Base-by-base conservation (phyloP, 1,140 invertebrate genomes). In the Drosophila pachea region DNA sequence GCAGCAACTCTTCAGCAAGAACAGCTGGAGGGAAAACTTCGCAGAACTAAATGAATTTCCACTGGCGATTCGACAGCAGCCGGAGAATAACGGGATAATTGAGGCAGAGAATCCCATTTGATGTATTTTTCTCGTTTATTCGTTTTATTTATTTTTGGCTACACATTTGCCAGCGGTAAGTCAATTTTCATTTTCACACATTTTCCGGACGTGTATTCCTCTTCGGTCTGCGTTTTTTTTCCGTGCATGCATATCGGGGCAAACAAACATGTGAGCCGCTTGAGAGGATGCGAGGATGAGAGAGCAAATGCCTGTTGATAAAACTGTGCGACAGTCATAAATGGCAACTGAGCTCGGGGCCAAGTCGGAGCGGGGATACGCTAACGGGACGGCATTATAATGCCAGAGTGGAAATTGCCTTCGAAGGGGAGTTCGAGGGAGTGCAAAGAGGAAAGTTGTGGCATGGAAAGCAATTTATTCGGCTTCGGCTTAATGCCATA, bases 11-110 rank as follows among this genome's bases (percentile, higher is more conserved):
- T 16, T 62, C 38, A 29, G 36, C 49, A 32, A 35, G 36, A 9
- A 16, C 8, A 48, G n/a, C n/a, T n/a, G n/a, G n/a, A 33, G 42
- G 40, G 2, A 36, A 36, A 60, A 38, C 35, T 38, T 42, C 9
- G 47, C 16, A 31, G 9, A 73, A 82, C 69, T 77, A 65, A 70
- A 74, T 76, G 33, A 74, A 82, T 74, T 73, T 67, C 65, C 70
- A 43, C 14, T n/a, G 32, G 11, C 31, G 16, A 9, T 14, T 35
- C 32, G 40, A 43, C 62, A 66, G 42, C 54, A 50, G 63, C 12
- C 2, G 38, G 38, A n/a, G 11, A 8, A 31, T 4, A 50, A n/a
- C 7, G 4, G 16, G n/a, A 7, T 33, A 33, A 33, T 9, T 33
- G 9, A 22, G 38, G 38, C 53, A 2, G n/a, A 16, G 33, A 56